Evolutionary conservation across 2,888 invertebrate species (phyloP).

Genomic region (Sericinus montela): DNA sequence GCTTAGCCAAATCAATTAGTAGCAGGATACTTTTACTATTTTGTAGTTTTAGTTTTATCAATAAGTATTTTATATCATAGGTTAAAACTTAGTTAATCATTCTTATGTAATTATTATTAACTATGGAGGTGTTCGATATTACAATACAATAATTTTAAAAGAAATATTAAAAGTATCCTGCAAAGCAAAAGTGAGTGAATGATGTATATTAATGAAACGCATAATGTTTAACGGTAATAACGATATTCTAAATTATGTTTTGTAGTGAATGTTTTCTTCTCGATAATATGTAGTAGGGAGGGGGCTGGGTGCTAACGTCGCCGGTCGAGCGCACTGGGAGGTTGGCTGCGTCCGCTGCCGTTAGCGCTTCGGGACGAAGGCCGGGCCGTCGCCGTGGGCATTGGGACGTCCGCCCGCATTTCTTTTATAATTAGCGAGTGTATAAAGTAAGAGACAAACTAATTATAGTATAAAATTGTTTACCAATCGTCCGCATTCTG

Average conservation of each 20-base stretch:
- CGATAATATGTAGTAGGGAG: constrained; percentile 38
- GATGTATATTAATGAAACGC: constrained; percentile 40
- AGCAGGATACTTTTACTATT: constrained; percentile 15
- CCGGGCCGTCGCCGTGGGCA: background rate
- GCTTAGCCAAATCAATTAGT: constrained; percentile 6
- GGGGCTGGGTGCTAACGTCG: background rate
- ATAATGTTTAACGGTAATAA: constrained; percentile 30
- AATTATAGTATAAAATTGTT: constrained; percentile 77
- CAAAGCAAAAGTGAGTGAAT: constrained; percentile 48
- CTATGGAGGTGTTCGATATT: constrained; percentile 2
- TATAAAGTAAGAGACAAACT: constrained; percentile 65
- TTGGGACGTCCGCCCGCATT: constrained; percentile 28
- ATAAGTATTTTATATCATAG: constrained; percentile 5
- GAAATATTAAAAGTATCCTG: constrained; percentile 46
- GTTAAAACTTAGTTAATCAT: background rate
- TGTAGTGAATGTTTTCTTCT: constrained; percentile 66
- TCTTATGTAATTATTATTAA: background rate
- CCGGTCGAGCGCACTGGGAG: constrained; percentile 6
- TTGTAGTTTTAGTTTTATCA: background rate
- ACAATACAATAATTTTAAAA: constrained; percentile 2
- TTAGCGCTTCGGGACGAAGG: background rate
- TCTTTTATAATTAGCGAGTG: constrained; percentile 58
- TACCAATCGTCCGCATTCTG: constrained; percentile 58
- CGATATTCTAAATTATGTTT: constrained; percentile 66
- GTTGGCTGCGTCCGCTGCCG: background rate